A percentile compares a stretch with the other conserved stretches of the same genome.
These are phyloP conservation scores for Dicerorhinus sumatrensis DNA, from an alignment of 2,113 vertebrate genomes.

Conservation along the genomic window DNA sequence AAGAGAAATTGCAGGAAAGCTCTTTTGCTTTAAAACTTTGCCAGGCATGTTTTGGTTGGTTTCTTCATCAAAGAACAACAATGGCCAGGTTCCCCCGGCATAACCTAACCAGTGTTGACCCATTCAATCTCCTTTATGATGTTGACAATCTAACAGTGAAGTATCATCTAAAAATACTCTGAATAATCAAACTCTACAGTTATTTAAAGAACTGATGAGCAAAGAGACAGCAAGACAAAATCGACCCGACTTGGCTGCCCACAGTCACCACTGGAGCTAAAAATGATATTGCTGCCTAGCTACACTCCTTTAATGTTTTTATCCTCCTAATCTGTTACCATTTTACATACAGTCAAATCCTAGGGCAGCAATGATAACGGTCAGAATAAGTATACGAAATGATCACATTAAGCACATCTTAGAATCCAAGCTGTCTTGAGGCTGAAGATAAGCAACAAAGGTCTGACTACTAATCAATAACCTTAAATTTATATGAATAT, in stretches of 20 bases:
- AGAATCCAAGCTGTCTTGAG: not conserved
- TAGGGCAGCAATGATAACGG: not conserved
- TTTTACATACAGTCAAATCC: not conserved
- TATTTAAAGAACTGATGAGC: not conserved
- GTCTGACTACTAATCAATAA: not conserved
- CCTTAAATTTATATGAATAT: not conserved
- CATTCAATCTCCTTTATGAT: not conserved
- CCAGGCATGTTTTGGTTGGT: not conserved
- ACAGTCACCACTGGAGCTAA: not conserved
- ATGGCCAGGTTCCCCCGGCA: not conserved
- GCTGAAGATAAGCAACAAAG: not conserved
- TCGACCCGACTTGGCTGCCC: not conserved
- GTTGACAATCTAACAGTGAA: not conserved
- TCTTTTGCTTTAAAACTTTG: not conserved
- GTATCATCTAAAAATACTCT: not conserved
- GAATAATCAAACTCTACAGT: not conserved
- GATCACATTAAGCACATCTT: not conserved
- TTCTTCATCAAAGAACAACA: not conserved
- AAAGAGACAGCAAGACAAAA: not conserved
- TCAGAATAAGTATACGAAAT: not conserved
- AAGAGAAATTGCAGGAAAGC: slow-evolving; percentile 14
- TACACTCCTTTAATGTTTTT: not conserved
- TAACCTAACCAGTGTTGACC: not conserved
- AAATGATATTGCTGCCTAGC: not conserved
- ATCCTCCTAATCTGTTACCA: not conserved